Base-by-base conservation (phyloP, 1,140 invertebrate genomes). In the Coboldia fuscipes region DNA sequence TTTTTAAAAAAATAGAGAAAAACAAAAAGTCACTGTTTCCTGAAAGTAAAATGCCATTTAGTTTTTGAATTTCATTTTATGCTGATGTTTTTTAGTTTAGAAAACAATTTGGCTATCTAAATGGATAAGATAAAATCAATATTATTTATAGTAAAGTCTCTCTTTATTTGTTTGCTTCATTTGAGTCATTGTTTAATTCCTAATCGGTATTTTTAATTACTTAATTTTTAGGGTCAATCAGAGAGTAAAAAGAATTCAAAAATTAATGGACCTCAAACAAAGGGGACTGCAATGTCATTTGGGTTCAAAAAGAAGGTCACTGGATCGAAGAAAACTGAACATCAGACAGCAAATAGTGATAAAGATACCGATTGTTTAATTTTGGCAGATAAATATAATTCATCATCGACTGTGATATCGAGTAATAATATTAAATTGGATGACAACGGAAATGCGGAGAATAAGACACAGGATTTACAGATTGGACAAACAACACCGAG, bases 201-300 rank as follows among this genome's bases (percentile, higher is more conserved):
- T 16, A 17, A 5, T 12, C 9, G 4, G 18, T 10, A 7, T 32
- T 32, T 18, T 6, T 35, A 28, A 38, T 42, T 42, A 35, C 26
- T 37, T 42, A 44, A 34, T 41, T 38, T 39, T 21, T 33, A 56
- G 53, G 53, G 53, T 38, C 52, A 54, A 43, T 37, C 50, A 30
- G 53, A 56, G 42, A 55, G 52, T 43, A 55, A 54, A 41, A 54
- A 50, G 30, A 42, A 45, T 17, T 39, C 38, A 21, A 41, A 43
- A 27, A 39, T 38, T 28, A 33, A 27, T 15, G 20, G 35, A 33
- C 37, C 37, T 24, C 52, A 57, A 30, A 56, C 56, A 36, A 56
- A 54, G 42, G 56, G 56, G 15, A 55, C 54, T 12, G 56, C 56
- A 23, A 58, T 57, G 45, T 55, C 56, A 40, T 58, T 58, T 43